phyloP scores from a whole-genome alignment of 2,888 invertebrate genomes.

The Physocephala rufipes region DNA sequence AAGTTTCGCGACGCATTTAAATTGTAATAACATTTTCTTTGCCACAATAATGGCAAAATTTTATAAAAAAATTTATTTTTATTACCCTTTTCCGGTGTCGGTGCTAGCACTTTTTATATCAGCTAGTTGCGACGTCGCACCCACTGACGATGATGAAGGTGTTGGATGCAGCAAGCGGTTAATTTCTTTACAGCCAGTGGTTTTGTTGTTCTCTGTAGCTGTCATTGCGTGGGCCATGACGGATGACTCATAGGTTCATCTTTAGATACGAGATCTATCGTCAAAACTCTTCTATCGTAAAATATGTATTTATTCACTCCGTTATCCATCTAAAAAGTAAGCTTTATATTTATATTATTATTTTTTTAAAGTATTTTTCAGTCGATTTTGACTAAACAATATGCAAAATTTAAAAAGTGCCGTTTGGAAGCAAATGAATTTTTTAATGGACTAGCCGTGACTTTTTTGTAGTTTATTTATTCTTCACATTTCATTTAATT shows the following conservation, averaged over 20 bases:
- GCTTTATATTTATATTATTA: too few species aligned
- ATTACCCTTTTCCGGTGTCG: neutral
- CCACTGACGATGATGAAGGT: neutral
- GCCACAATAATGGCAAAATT: neutral
- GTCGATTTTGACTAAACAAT: too few species aligned
- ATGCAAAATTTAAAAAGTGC: too few species aligned
- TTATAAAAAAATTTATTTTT: neutral
- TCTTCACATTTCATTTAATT: too few species aligned
- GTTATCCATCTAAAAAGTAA: too few species aligned
- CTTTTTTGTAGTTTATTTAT: too few species aligned
- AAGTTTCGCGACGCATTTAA: slow-evolving; percentile 19
- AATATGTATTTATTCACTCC: too few species aligned
- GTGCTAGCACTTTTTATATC: neutral
- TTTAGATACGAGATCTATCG: too few species aligned
- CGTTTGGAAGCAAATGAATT: too few species aligned
- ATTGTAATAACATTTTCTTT: slow-evolving; percentile 11
- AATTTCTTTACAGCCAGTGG: neutral
- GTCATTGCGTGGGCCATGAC: neutral
- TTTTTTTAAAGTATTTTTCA: too few species aligned
- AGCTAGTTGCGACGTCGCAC: neutral
- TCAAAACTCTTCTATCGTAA: too few species aligned
- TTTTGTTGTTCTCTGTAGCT: neutral
- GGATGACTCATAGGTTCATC: neutral
- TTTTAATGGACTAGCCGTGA: too few species aligned
- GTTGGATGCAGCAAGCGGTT: neutral